Percentiles rank a stretch among this genome's conserved stretches.
Conservation (phyloP, 2,888 invertebrate genomes). For the Cabera pusaria region DNA sequence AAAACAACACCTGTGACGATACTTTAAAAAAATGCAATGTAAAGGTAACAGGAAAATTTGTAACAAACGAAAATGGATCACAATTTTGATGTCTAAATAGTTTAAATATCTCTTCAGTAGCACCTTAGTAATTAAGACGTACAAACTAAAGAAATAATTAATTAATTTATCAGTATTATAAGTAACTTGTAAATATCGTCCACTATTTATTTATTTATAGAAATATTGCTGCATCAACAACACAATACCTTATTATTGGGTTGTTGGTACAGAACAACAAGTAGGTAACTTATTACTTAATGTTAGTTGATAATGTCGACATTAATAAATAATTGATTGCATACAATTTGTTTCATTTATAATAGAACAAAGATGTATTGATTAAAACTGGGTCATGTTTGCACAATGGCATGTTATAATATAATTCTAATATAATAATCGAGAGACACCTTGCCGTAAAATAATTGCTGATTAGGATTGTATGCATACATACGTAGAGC, state of each 20-base stretch:
- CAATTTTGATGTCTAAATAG: no score
- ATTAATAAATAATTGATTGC: no score
- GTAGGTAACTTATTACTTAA: no score
- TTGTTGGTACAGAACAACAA: no score
- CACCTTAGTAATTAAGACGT: conserved; percentile 20
- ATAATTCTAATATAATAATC: conserved; percentile 21
- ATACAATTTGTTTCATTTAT: conserved; percentile 22
- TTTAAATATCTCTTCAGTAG: no score
- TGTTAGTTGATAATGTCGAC: conserved; percentile 8
- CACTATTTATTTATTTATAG: conserved; percentile 24
- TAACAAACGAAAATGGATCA: no score
- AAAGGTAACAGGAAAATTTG: no score
- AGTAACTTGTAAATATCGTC: conserved; percentile 23
- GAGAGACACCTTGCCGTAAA: conserved; percentile 12
- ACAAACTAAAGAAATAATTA: conserved; percentile 34
- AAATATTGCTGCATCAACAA: no score
- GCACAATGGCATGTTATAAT: conserved; percentile 25
- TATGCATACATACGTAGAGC: no score
- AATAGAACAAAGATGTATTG: conserved; percentile 26
- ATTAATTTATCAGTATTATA: conserved; percentile 37
- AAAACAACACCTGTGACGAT: no score
- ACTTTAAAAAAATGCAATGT: no score
- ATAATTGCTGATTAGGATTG: conserved; percentile 25
- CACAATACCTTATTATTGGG: no score
- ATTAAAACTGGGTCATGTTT: conserved; percentile 32